Evolutionary conservation across 2,888 invertebrate species (phyloP), one percentile per base, ranked within the genome.

Genomic region (Caenorhabditis zanzibari): DNA sequence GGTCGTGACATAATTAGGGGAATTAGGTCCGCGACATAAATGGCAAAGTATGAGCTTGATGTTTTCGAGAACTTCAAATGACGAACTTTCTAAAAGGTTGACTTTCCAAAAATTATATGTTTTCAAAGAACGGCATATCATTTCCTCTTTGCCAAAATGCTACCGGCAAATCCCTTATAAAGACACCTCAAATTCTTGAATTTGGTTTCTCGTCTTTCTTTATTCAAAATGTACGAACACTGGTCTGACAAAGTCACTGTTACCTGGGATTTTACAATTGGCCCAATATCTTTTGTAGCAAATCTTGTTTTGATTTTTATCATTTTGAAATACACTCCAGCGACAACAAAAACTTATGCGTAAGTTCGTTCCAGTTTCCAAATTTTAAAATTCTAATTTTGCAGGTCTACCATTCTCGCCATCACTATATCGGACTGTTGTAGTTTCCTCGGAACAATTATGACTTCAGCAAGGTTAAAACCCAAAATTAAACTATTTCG

Each of bases 281-380:
- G 54, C 12, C 24, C 54, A 14, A 4, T 54, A 3, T 26, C 54
- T 2, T 54, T 54, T 12, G 14, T 24, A 14, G 54, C 54, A 0
- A 54, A 54, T 24, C 24, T 54, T 24, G 22, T 32, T 16, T 5
- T 58, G 32, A n/a, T 16, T n/a, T 32, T n/a, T 9, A 58, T 58
- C 19, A 58, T 58, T 32, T n/a, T 58, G 3, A 69, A 56, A 10
- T 26, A 41, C 41, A 69, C 69, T 3, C 69, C 69, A 9, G 56
- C 56, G 26, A 2, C 69, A 1, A 24, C 41, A 16, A 69, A 69
- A 26, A 69, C 69, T n/a, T 69, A 69, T 35, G 26, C 68, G 68
- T 68, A 22, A 54, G 52, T 69, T 41, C 6, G 12, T 14, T 5
- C 0, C 0, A 54, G 0, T 24, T n/a, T 16, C n/a, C 10, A 22